Conservation (phyloP, 2,113 vertebrate species). For the Alces alces region DNA sequence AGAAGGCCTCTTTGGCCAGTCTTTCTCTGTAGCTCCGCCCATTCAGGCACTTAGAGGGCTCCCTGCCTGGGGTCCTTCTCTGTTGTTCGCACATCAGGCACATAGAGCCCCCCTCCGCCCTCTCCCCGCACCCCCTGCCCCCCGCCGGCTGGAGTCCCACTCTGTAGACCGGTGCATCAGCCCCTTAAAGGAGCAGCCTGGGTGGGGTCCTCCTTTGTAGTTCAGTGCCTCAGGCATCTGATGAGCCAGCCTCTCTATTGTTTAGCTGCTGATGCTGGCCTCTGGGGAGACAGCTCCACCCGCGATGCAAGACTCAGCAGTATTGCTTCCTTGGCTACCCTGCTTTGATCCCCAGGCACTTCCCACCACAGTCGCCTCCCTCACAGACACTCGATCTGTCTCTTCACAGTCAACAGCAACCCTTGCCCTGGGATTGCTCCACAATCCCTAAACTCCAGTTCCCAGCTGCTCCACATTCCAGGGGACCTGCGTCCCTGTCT, state of each 20-base stretch:
- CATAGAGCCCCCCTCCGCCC: neutral
- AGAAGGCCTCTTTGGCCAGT: neutral
- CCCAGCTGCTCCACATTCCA: neutral
- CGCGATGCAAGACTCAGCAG: neutral
- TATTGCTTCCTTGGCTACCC: neutral
- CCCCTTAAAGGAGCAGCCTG: neutral
- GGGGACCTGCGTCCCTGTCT: rapidly evolving
- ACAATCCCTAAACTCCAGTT: neutral
- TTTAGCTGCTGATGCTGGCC: neutral
- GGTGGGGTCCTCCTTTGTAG: neutral
- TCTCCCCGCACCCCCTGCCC: rapidly evolving
- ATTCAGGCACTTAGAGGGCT: neutral
- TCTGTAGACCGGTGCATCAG: neutral
- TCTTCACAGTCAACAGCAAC: neutral
- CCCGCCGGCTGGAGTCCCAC: neutral
- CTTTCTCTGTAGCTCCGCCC: neutral
- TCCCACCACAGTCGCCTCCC: neutral
- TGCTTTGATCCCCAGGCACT: neutral
- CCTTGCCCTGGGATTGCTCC: neutral
- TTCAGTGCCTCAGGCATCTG: neutral
- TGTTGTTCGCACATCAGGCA: neutral
- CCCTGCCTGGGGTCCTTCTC: neutral
- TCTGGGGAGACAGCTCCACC: neutral
- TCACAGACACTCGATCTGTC: neutral
- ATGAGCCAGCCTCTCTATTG: neutral